These are phyloP conservation scores for Prunella fulvescens DNA, from an alignment of 2,113 vertebrate species.

Conservation along the genomic window DNA sequence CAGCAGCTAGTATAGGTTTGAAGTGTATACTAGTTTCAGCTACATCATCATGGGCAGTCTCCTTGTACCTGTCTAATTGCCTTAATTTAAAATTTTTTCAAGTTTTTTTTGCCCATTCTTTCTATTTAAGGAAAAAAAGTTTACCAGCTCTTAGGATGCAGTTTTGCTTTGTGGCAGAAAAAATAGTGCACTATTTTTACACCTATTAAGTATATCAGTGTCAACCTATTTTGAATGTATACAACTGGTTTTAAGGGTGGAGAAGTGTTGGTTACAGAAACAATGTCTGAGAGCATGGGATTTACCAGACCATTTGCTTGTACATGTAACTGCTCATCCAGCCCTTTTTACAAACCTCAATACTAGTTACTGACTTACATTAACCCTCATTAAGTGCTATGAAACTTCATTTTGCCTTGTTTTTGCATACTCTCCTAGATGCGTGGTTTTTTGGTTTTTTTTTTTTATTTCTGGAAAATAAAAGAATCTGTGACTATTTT, in stretches of 20 bases:
- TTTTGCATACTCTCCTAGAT: conserved; percentile 66
- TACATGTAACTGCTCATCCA: conserved; percentile 42
- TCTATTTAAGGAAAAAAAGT: conserved; percentile 69
- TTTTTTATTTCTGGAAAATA: conserved; percentile 73
- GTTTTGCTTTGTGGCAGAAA: conserved; percentile 78
- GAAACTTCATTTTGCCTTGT: conserved; percentile 74
- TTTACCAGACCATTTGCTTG: conserved; percentile 47
- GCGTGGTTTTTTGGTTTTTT: conserved; percentile 57
- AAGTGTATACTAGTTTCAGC: conserved; percentile 61
- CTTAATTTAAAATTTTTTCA: conserved; percentile 78
- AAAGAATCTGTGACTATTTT: conserved; percentile 72
- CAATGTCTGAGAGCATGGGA: conserved; percentile 47
- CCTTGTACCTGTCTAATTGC: conserved; percentile 72
- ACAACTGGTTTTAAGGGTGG: conserved; percentile 57
- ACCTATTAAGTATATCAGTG: conserved; percentile 69
- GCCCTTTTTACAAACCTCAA: conserved; percentile 55
- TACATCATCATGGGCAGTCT: conserved; percentile 57
- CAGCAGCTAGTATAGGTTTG: conserved; percentile 58
- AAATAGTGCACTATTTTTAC: conserved; percentile 77
- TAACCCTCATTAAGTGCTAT: conserved; percentile 76
- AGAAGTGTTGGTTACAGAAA: conserved; percentile 62
- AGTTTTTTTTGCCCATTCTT: conserved; percentile 70
- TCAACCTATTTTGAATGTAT: conserved; percentile 83
- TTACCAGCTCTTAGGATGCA: conserved; percentile 75
- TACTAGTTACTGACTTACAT: conserved; percentile 59